Base-by-base conservation (phyloP, 1,140 invertebrate species). In the Drosophila tsacasi region DNA sequence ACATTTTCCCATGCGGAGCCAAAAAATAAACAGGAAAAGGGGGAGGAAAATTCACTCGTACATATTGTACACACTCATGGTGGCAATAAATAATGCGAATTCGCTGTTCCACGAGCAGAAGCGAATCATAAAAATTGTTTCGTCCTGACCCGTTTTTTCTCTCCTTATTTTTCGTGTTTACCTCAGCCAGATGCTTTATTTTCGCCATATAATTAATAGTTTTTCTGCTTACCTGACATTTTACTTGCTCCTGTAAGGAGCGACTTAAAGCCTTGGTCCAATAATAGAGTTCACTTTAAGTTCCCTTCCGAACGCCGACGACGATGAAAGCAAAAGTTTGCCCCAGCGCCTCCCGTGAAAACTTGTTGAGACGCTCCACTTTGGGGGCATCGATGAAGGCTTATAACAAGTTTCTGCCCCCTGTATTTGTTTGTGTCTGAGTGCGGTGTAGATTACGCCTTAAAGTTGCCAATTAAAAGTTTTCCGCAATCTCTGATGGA, bases 381-480 rank as follows among this genome's bases (percentile, higher is more conserved):
- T 80, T 15, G 30, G 59, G 37, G 68, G 77, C 78, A 90, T 79
- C 72, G 85, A 81, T 84, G 81, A 90, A 81, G 78, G 84, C 81
- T 84, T 89, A 83, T 77, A 69, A 68, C 27, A 79, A 60, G 66
- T 72, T 79, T 30, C 27, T 32, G 30, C 52, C 69, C 30, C 46
- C 44, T 49, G 59, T 50, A 46, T 65, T 75, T 75, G 40, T 57
- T 37, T 67, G 40, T 40, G 54, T 63, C 58, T 66, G 73, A 47
- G 67, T 49, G 52, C 57, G 64, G 57, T 84, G 50, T 62, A 64
- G 58, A 83, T 89, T 84, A 90, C 79, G 74, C 85, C 81, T 89
- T 89, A 90, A 89, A 89, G 85, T 83, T 87, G 81, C 69, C 74
- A 89, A 89, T 90, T 89, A 90, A 89, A 89, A 89, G 85, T 87